Percentiles rank a stretch among this genome's conserved stretches.
Evolutionary conservation across 1,140 invertebrate species (phyloP).

Genomic region (Brachionus plicatilis): DNA sequence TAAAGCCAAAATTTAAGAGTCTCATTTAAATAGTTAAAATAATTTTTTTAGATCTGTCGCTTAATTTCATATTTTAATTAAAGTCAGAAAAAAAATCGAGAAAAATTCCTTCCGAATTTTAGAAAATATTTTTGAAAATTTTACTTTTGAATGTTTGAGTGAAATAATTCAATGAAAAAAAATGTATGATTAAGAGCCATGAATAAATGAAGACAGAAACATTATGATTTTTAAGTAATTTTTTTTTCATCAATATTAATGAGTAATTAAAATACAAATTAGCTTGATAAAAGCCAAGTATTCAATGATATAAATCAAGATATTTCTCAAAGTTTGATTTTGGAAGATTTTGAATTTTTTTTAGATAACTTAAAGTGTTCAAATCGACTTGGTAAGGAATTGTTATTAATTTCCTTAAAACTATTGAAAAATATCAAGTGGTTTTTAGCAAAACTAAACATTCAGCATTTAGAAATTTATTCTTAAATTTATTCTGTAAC

Average conservation of each 20-base stretch:
- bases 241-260: not conserved
- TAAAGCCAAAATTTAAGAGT: too few relatives aligned
- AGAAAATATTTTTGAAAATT: not conserved
- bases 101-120: not conserved
- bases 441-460: too few relatives aligned
- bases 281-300: not conserved
- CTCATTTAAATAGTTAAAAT: too few relatives aligned
- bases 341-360: not conserved
- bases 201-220: not conserved
- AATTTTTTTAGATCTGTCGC: too few relatives aligned
- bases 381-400: too few relatives aligned
- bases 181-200: not conserved
- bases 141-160: not conserved
- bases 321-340: not conserved
- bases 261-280: not conserved
- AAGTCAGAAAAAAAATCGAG: too few relatives aligned
- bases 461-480: too few relatives aligned
- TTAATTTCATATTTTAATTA: too few relatives aligned
- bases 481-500: not conserved
- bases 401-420: not conserved
- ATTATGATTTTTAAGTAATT: not conserved
- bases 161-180: not conserved
- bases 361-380: too few relatives aligned
- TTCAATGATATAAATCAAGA: not conserved
- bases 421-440: not conserved